These are phyloP conservation scores for Choreutis nemorana DNA, from an alignment of 2,888 invertebrate species.

Conservation along the genomic window DNA sequence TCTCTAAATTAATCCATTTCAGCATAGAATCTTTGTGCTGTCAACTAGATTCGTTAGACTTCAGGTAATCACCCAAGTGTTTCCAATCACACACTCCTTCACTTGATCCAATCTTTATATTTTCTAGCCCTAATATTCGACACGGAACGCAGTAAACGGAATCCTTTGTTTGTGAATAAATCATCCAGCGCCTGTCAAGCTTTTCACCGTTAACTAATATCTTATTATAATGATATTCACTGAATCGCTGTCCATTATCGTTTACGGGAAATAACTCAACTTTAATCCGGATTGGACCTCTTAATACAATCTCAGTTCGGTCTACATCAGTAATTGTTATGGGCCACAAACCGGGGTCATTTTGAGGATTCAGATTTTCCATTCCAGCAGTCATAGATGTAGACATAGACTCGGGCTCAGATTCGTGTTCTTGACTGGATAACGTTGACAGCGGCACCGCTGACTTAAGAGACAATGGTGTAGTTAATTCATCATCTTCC, in stretches of 20 bases:
- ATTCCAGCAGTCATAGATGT: slow-evolving; percentile 3
- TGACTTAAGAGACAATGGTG: slow-evolving; percentile 9
- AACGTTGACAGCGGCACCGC: slow-evolving; percentile 7
- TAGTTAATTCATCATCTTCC: slow-evolving; percentile 9
- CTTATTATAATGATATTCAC: slow-evolving; percentile 4
- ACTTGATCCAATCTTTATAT: slow-evolving; percentile 3
- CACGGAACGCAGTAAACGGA: slow-evolving; percentile 6
- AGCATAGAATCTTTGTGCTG: slow-evolving; percentile 1
- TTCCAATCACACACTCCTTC: slow-evolving; percentile 3
- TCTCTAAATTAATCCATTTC: slow-evolving; percentile 9
- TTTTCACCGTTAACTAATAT: slow-evolving; percentile 6
- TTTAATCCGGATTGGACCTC: slow-evolving; percentile 8
- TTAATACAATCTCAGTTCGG: slow-evolving; percentile 8
- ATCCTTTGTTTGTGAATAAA: slow-evolving; percentile 8
- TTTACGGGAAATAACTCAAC: slow-evolving; percentile 7
- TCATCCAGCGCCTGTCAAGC: slow-evolving; percentile 8
- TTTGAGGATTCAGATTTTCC: neutral
- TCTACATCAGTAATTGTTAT: slow-evolving; percentile 4
- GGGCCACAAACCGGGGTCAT: slow-evolving; percentile 5
- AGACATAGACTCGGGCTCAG: slow-evolving; percentile 8
- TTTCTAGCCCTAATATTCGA: slow-evolving; percentile 5
- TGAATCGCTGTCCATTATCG: slow-evolving; percentile 7
- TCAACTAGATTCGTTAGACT: slow-evolving; percentile 3
- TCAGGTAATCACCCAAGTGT: slow-evolving; percentile 1
- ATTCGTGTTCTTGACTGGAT: slow-evolving; percentile 9